phyloP scores from a whole-genome alignment of 2,113 vertebrate genomes.

The Thamnaconus septentrionalis region DNA sequence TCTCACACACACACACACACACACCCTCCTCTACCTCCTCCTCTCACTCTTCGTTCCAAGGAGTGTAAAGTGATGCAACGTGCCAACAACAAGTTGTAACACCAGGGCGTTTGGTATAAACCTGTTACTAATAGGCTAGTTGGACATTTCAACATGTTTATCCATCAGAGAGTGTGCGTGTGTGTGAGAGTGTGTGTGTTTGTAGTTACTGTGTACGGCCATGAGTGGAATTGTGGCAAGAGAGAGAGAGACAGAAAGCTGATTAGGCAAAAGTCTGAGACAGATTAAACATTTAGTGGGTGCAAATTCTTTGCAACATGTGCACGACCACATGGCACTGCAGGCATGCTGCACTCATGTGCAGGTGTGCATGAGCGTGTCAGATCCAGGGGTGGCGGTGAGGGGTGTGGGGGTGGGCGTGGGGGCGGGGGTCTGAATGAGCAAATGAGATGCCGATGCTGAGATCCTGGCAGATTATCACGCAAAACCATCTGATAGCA shows the following conservation, averaged over 20 bases:
- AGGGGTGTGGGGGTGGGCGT: no score
- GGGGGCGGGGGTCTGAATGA: not conserved
- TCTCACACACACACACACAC: not conserved
- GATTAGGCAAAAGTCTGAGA: slow-evolving; percentile 63
- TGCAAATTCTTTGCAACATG: slow-evolving; percentile 32
- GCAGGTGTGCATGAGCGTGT: slow-evolving; percentile 8
- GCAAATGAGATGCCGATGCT: not conserved
- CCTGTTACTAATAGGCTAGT: slow-evolving; percentile 31
- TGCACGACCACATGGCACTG: slow-evolving; percentile 8
- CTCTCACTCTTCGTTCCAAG: slow-evolving; percentile 9
- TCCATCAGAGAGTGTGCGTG: no score
- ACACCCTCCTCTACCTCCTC: slow-evolving; percentile 19
- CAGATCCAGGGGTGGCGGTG: not conserved
- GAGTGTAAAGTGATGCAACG: slow-evolving; percentile 69
- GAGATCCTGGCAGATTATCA: no score
- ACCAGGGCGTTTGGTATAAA: slow-evolving; percentile 28
- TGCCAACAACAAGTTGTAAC: slow-evolving; percentile 70
- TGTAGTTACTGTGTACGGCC: no score
- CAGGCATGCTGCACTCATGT: slow-evolving; percentile 1
- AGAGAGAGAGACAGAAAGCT: slow-evolving; percentile 40
- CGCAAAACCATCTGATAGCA: no score
- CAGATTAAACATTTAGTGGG: slow-evolving; percentile 46
- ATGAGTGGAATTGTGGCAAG: no score
- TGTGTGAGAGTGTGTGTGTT: no score
- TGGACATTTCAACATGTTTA: no score